phyloP scores from a whole-genome alignment of 2,113 vertebrate genomes.

The Clarias magur region DNA sequence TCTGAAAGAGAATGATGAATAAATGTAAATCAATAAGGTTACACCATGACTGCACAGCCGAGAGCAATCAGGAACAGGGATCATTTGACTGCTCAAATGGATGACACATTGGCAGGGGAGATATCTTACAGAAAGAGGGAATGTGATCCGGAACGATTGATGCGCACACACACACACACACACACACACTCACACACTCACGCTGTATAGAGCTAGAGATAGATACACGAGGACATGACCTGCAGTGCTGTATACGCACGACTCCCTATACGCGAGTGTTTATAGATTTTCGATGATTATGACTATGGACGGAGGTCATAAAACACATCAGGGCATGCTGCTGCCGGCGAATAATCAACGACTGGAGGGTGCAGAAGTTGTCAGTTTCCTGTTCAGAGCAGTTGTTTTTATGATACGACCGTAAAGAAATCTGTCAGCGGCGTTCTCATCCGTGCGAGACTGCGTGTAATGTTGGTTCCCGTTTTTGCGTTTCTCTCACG shows the following conservation, averaged over 20 bases:
- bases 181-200: slow-evolving; percentile 6
- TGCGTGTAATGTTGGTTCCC: background rate
- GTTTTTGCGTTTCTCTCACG: background rate
- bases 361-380: background rate
- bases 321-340: background rate
- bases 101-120: slow-evolving; percentile 64
- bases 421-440: background rate
- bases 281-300: background rate
- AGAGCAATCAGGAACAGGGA: slow-evolving; percentile 60
- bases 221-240: slow-evolving; percentile 8
- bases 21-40: slow-evolving; percentile 57
- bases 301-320: background rate
- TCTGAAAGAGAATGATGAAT: slow-evolving; percentile 42
- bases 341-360: background rate
- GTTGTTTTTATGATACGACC: background rate
- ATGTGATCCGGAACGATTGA: slow-evolving; percentile 52
- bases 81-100: slow-evolving; percentile 52
- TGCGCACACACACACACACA: background rate
- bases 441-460: background rate
- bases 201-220: background rate
- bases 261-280: background rate
- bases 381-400: background rate
- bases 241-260: background rate
- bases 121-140: slow-evolving; percentile 51
- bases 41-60: slow-evolving; percentile 48